Conservation (phyloP, 2,888 invertebrate genomes). For the Philereme transversata region DNA sequence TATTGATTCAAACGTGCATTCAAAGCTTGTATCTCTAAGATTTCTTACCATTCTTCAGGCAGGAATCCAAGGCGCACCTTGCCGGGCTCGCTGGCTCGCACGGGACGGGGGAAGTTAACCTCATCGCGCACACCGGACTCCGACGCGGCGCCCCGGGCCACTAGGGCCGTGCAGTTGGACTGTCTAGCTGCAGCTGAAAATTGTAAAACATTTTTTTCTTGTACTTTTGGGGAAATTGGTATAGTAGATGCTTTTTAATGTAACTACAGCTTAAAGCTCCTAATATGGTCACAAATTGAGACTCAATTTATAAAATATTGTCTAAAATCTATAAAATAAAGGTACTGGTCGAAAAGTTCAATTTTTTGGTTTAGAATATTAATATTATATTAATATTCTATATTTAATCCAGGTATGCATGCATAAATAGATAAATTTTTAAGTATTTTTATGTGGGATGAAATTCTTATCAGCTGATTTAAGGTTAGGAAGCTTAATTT, state of each 20-base stretch:
- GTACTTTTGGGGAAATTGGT: too few species aligned
- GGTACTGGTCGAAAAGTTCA: too few species aligned
- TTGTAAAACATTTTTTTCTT: not conserved
- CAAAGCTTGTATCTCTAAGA: not conserved
- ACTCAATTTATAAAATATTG: too few species aligned
- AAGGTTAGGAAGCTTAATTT: constrained; percentile 26
- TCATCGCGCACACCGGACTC: constrained; percentile 86
- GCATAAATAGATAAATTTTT: too few species aligned
- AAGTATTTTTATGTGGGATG: constrained; percentile 5
- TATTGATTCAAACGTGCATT: too few species aligned
- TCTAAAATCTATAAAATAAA: too few species aligned
- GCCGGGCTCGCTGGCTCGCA: constrained; percentile 86
- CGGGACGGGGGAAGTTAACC: constrained; percentile 89
- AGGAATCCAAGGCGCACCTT: constrained; percentile 95
- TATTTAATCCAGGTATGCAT: too few species aligned
- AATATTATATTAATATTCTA: too few species aligned
- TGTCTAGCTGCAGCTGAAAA: constrained; percentile 72
- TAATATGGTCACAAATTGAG: too few species aligned
- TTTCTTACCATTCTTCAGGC: constrained; percentile 93
- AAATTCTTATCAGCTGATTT: constrained; percentile 32
- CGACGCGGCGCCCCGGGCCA: constrained; percentile 79
- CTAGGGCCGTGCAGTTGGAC: constrained; percentile 75
- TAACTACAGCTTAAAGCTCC: too few species aligned
- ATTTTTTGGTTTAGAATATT: too few species aligned
- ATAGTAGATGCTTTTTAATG: too few species aligned